phyloP scores from a whole-genome alignment of 2,113 vertebrate genomes.

The Tor tambroides region DNA sequence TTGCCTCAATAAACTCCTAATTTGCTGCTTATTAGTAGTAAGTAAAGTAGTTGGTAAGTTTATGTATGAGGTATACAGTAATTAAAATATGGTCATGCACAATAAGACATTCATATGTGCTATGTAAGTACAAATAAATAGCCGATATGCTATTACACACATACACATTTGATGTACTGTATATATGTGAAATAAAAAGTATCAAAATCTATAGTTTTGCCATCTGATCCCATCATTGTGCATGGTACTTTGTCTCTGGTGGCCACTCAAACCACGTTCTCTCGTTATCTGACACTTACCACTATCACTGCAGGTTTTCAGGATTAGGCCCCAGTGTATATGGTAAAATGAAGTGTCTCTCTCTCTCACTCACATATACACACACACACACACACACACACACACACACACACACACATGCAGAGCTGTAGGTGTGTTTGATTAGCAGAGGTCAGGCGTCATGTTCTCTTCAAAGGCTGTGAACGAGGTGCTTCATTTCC shows the following conservation, averaged over 20 bases:
- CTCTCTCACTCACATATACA: not conserved
- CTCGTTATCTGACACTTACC: slow-evolving; percentile 14
- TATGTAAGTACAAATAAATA: too few relatives aligned
- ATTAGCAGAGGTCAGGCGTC: slow-evolving; percentile 26
- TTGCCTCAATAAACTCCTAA: too few relatives aligned
- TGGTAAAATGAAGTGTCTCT: not conserved
- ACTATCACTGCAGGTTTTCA: slow-evolving; percentile 19
- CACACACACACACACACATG: not conserved
- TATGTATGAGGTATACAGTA: too few relatives aligned
- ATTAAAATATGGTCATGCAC: too few relatives aligned
- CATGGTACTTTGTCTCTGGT: not conserved
- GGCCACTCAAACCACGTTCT: slow-evolving; percentile 4
- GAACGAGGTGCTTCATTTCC: slow-evolving; percentile 59
- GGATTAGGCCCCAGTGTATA: slow-evolving; percentile 2
- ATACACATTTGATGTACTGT: too few relatives aligned
- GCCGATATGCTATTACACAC: too few relatives aligned
- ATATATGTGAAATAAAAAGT: too few relatives aligned
- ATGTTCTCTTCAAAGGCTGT: slow-evolving; percentile 43
- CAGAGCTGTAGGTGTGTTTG: slow-evolving; percentile 42
- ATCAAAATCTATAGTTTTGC: not conserved
- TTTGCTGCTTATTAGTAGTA: too few relatives aligned
- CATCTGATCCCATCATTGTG: not conserved
- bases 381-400: not conserved
- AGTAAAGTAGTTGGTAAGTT: too few relatives aligned
- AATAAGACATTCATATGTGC: too few relatives aligned